phyloP scores from a whole-genome alignment of 2,888 invertebrate genomes.

The Eueremaeus valkanovi region DNA sequence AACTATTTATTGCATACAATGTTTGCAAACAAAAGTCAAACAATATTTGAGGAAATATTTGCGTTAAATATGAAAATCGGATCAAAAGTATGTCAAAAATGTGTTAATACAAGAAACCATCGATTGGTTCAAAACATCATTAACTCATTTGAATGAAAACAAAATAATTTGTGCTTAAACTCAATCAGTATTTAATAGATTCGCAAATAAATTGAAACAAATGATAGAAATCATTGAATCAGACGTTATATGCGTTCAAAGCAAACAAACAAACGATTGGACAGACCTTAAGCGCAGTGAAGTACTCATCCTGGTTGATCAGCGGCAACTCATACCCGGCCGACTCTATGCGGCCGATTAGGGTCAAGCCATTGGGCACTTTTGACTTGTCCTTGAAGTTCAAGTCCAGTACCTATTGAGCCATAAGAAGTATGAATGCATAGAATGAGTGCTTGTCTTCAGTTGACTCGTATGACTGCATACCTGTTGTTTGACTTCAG shows the following conservation, averaged over 20 bases:
- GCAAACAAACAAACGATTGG: no score
- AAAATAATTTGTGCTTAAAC: neutral
- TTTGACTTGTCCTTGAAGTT: neutral
- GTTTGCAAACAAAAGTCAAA: neutral
- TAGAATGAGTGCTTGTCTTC: neutral
- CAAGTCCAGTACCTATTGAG: neutral
- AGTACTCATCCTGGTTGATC: neutral
- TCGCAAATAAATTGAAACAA: neutral
- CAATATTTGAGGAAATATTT: neutral
- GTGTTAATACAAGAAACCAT: neutral
- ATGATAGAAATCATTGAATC: neutral
- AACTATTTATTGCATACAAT: no score
- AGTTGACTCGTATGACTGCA: neutral
- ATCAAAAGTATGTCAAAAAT: neutral
- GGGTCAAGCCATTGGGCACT: neutral
- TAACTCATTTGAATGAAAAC: neutral
- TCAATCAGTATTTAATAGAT: no score
- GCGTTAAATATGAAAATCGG: neutral
- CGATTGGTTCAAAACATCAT: neutral
- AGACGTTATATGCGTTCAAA: neutral
- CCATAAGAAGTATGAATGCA: neutral
- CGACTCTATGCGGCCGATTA: neutral
- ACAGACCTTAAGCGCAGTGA: constrained; percentile 2
- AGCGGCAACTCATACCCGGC: neutral
- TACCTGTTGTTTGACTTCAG: constrained; percentile 17